Conservation (phyloP, 2,888 invertebrate species). For the Zelleria hepariella region DNA sequence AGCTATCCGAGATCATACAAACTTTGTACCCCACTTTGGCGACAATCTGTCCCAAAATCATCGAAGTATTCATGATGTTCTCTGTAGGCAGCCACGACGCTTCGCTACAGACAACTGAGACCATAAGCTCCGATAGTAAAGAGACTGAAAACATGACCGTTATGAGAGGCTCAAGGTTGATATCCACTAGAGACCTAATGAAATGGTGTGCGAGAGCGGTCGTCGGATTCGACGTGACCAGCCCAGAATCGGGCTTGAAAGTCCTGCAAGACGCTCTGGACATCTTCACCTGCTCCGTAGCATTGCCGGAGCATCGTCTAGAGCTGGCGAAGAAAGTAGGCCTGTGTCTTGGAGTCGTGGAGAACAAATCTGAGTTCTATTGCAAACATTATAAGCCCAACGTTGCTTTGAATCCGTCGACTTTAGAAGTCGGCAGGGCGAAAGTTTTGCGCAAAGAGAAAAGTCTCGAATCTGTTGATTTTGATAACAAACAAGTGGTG, state of each 20-base stretch:
- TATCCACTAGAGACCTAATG: conserved; percentile 89
- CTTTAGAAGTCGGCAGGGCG: conserved; percentile 81
- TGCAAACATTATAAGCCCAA: conserved; percentile 84
- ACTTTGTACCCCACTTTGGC: conserved; percentile 77
- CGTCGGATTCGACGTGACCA: conserved; percentile 80
- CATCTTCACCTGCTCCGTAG: conserved; percentile 87
- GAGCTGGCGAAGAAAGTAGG: conserved; percentile 82
- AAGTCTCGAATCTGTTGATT: conserved; percentile 43
- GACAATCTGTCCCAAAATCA: conserved; percentile 82
- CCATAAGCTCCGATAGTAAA: conserved; percentile 20
- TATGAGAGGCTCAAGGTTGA: conserved; percentile 73
- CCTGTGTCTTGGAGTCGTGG: conserved; percentile 84
- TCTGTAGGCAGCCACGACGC: conserved; percentile 77
- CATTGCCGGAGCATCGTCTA: conserved; percentile 75
- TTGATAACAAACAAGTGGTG: conserved; percentile 58
- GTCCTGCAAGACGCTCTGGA: conserved; percentile 92
- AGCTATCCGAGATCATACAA: conserved; percentile 81
- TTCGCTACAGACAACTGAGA: conserved; percentile 51
- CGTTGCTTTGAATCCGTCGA: conserved; percentile 69
- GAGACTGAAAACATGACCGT: conserved; percentile 28
- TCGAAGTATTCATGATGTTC: conserved; percentile 87
- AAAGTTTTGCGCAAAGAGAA: conserved; percentile 59
- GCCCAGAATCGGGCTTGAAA: conserved; percentile 76
- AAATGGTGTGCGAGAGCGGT: conserved; percentile 91
- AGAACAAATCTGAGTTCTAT: conserved; percentile 86